phyloP scores from a whole-genome alignment of 2,113 vertebrate genomes.

The Agelaius phoeniceus region DNA sequence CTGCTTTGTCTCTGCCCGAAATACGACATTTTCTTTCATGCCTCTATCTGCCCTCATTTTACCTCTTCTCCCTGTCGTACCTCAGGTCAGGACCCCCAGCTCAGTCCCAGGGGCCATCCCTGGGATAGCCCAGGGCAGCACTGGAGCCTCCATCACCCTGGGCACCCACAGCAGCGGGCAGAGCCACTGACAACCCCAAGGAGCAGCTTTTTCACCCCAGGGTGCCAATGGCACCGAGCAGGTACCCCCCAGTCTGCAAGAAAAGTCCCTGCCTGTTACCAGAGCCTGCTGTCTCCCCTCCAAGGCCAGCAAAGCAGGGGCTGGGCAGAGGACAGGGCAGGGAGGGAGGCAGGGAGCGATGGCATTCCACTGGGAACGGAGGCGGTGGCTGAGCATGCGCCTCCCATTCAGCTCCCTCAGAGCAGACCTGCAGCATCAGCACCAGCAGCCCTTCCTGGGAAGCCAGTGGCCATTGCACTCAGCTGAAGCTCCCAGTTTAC shows the following conservation, averaged over 20 bases:
- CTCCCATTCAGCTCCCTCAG: neutral
- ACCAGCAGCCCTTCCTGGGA: neutral
- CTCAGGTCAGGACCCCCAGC: neutral
- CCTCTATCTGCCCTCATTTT: neutral
- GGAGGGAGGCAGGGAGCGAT: neutral
- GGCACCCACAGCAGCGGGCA: neutral
- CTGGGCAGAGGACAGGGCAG: neutral
- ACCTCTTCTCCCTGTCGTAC: fast-evolving
- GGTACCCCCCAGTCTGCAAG: neutral
- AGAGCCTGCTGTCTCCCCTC: neutral
- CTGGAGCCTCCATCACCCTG: neutral
- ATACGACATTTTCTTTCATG: no score
- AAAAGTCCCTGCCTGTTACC: neutral
- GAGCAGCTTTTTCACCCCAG: neutral
- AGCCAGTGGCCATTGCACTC: neutral
- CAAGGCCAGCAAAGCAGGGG: neutral
- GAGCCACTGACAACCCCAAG: fast-evolving
- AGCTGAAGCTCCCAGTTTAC: neutral
- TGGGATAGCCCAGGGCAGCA: neutral
- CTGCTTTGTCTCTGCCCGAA: neutral
- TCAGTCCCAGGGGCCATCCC: neutral
- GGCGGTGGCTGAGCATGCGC: neutral
- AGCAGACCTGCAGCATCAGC: neutral
- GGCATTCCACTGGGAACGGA: neutral
- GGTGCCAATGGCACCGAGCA: neutral